A percentile compares a stretch with the other conserved stretches of the same genome.
Conservation (phyloP, 1,140 invertebrate genomes). For the Drosophila albomicans region DNA sequence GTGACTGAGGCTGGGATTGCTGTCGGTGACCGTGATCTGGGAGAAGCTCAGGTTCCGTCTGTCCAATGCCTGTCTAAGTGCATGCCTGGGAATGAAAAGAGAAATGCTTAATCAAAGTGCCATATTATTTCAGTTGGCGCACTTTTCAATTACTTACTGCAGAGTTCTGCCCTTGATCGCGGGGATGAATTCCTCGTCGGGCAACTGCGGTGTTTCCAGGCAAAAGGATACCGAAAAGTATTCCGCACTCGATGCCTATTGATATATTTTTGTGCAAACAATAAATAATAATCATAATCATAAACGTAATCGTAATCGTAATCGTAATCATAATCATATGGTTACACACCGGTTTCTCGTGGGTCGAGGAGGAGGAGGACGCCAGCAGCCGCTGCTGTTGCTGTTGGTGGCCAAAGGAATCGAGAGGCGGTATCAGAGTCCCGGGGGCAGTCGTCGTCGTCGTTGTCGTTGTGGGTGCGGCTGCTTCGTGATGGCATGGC, state of each 20-base stretch:
- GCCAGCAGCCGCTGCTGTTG: no score
- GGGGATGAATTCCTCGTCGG: constrained; percentile 88
- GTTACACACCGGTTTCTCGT: constrained; percentile 9
- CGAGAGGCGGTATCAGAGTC: constrained; percentile 18
- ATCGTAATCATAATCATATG: not conserved
- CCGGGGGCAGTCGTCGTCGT: constrained; percentile 7
- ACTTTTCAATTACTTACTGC: constrained; percentile 87
- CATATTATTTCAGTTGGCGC: not conserved
- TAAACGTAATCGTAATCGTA: not conserved
- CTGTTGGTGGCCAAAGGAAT: constrained; percentile 48
- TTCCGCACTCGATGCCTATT: constrained; percentile 90
- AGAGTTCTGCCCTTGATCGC: constrained; percentile 89
- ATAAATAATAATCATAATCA: constrained; percentile 2
- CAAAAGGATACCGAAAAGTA: constrained; percentile 91
- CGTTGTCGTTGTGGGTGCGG: constrained; percentile 26
- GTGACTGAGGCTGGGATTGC: constrained; percentile 86
- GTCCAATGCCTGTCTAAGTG: constrained; percentile 84
- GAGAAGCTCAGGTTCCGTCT: constrained; percentile 79
- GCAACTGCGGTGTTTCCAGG: constrained; percentile 84
- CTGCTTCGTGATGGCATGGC: constrained; percentile 68
- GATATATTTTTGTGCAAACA: not conserved
- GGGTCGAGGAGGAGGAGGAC: not conserved
- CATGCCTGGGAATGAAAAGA: constrained; percentile 84
- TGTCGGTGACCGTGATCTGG: constrained; percentile 79
- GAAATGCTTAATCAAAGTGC: constrained; percentile 18